phyloP scores from a whole-genome alignment of 1,140 invertebrate species.

The Panagrolaimus sp. region DNA sequence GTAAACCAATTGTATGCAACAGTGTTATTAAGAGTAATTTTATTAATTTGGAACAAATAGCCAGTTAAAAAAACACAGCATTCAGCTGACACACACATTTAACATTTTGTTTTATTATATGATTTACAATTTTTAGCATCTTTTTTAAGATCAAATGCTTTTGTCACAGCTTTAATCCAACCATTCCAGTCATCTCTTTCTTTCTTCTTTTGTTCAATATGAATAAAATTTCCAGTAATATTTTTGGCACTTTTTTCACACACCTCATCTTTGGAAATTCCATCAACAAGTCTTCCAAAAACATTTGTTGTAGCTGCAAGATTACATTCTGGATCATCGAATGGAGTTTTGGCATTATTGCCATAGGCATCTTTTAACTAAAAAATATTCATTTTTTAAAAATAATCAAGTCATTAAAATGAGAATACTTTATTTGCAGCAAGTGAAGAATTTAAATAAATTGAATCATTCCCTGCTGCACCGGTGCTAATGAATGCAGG shows the following conservation, averaged over 20 bases:
- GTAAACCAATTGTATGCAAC: too few species aligned
- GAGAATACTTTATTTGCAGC: conserved; percentile 31
- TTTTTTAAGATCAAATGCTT: conserved; percentile 16
- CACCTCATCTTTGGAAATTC: conserved; percentile 23
- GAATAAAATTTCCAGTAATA: conserved; percentile 30
- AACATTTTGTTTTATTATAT: too few species aligned
- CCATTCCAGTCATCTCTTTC: conserved; percentile 23
- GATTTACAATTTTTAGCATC: too few species aligned
- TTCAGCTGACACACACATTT: too few species aligned
- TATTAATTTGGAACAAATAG: too few species aligned
- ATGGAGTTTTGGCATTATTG: conserved; percentile 23
- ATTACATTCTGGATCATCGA: conserved; percentile 21
- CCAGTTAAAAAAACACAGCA: too few species aligned
- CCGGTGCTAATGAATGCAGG: conserved; percentile 34
- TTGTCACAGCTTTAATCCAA: conserved; percentile 27
- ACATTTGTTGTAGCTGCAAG: conserved; percentile 34
- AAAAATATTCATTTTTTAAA: background rate
- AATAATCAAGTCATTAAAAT: too few species aligned
- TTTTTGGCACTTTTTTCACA: conserved; percentile 18
- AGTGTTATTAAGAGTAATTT: too few species aligned
- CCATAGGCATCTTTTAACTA: background rate
- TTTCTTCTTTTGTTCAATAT: conserved; percentile 35
- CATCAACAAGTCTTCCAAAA: conserved; percentile 33
- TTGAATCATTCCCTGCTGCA: conserved; percentile 19
- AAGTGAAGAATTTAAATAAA: conserved; percentile 19